Conservation (phyloP, 23 tunicate genomes). For the Oikopleura dioica region DNA sequence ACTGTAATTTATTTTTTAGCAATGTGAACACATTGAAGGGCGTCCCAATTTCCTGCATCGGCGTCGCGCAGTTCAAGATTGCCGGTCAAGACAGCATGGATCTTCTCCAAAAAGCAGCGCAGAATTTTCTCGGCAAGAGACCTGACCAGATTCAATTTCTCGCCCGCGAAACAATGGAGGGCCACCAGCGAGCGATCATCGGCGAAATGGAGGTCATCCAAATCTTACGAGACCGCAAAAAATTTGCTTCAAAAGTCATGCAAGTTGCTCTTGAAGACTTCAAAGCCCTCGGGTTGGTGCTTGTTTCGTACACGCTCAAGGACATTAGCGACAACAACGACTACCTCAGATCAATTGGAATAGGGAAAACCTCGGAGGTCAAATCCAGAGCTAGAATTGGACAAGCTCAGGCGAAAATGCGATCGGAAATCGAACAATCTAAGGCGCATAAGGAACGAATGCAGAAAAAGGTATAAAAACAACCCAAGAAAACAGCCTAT, state of each 20-base stretch:
- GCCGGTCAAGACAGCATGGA: slow-evolving; percentile 46
- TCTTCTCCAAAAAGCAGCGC: slow-evolving; percentile 65
- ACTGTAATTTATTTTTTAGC: too few relatives aligned
- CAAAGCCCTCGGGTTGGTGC: slow-evolving; percentile 70
- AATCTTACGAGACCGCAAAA: slow-evolving; percentile 77
- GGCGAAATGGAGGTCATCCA: slow-evolving; percentile 93
- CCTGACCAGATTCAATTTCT: slow-evolving; percentile 35
- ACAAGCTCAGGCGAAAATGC: slow-evolving; percentile 62
- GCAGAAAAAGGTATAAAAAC: slow-evolving; percentile 13
- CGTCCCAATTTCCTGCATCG: slow-evolving; percentile 87
- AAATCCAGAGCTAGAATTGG: slow-evolving; percentile 86
- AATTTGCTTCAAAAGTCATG: slow-evolving; percentile 78
- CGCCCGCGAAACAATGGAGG: slow-evolving; percentile 82
- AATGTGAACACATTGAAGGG: slow-evolving; percentile 45
- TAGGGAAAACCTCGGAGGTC: slow-evolving; percentile 55
- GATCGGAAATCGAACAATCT: slow-evolving; percentile 81
- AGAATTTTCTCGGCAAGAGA: slow-evolving; percentile 70
- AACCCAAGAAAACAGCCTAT: neutral
- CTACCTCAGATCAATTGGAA: slow-evolving; percentile 51
- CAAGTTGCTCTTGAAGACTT: slow-evolving; percentile 76
- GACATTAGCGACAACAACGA: slow-evolving; percentile 67
- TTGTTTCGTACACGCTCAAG: slow-evolving; percentile 81
- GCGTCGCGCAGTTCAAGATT: slow-evolving; percentile 75
- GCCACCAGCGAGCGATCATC: slow-evolving; percentile 97
- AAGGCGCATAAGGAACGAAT: slow-evolving; percentile 53